phyloP scores from a whole-genome alignment of 2,113 vertebrate species.

The Chlamydotis undulata region DNA sequence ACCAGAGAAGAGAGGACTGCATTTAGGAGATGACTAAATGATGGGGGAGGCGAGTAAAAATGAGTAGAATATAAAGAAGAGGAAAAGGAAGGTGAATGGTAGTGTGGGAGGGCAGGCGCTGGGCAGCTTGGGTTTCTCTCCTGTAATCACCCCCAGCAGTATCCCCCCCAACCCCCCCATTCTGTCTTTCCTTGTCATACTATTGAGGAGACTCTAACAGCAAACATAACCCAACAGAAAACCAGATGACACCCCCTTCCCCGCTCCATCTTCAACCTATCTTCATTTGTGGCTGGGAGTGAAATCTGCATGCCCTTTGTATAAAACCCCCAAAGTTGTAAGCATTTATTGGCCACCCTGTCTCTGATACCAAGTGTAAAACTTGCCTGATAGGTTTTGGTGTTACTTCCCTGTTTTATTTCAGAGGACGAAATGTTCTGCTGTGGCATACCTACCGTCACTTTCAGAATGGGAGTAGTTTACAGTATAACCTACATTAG shows the following conservation, averaged over 20 bases:
- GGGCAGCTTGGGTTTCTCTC: not conserved
- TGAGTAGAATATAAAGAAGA: not conserved
- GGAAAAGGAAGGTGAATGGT: not conserved
- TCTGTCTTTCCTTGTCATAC: not conserved
- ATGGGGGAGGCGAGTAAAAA: slow-evolving; percentile 35
- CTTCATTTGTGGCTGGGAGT: not conserved
- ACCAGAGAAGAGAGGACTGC: slow-evolving; percentile 19
- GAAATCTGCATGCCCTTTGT: slow-evolving; percentile 8
- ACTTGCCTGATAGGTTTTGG: not conserved
- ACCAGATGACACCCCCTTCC: not conserved
- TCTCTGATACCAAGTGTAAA: not conserved
- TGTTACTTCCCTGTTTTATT: not conserved
- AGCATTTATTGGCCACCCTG: not conserved
- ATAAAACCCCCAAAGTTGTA: slow-evolving; percentile 5
- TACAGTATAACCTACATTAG: slow-evolving; percentile 27
- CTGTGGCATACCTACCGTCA: not conserved
- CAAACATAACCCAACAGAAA: not conserved
- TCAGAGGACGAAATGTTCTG: not conserved
- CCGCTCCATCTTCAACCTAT: not conserved
- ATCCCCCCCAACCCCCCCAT: no score
- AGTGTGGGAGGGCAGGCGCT: not conserved
- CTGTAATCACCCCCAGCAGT: not conserved
- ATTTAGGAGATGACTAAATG: slow-evolving; percentile 54
- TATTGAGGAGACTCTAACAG: not conserved
- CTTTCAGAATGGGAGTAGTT: slow-evolving; percentile 1